Conservation (phyloP, 2,888 invertebrate genomes). For the Caenorhabditis wallacei region DNA sequence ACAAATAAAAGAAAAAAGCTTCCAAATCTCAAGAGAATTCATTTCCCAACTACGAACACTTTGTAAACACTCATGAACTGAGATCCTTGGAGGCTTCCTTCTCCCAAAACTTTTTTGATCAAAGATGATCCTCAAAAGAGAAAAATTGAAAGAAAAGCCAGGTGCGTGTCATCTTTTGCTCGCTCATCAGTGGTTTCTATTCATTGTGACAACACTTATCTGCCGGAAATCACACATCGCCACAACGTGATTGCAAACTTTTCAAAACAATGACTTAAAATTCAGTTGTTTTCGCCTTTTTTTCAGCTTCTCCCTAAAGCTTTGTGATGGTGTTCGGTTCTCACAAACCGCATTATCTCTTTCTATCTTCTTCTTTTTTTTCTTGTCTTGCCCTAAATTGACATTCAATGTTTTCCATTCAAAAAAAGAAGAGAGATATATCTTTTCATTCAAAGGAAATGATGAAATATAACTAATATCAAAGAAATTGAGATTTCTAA, state of each 20-base stretch:
- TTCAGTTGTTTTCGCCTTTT: not conserved
- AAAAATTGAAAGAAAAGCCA: constrained; percentile 14
- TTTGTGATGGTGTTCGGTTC: not conserved
- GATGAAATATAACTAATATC: not conserved
- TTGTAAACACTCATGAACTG: not conserved
- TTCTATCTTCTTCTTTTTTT: constrained; percentile 17
- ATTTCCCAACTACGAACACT: not conserved
- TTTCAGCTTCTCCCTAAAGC: not conserved
- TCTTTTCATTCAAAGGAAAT: not conserved
- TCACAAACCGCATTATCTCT: constrained; percentile 11
- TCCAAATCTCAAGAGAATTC: not conserved
- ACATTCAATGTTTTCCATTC: constrained; percentile 24
- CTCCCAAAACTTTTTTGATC: not conserved
- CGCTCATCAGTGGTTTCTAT: constrained; percentile 29
- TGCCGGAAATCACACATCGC: constrained; percentile 38
- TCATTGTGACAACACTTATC: constrained; percentile 37
- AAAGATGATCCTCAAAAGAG: constrained; percentile 8
- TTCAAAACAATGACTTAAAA: constrained; percentile 16
- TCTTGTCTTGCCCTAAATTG: constrained; percentile 40
- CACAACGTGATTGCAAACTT: constrained; percentile 12
- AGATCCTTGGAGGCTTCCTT: not conserved
- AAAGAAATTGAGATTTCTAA: constrained; percentile 1
- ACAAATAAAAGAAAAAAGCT: not conserved
- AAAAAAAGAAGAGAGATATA: constrained; percentile 6
- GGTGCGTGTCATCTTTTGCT: constrained; percentile 7